Conservation (phyloP, 2,888 invertebrate species). For the Agrilus mali region DNA sequence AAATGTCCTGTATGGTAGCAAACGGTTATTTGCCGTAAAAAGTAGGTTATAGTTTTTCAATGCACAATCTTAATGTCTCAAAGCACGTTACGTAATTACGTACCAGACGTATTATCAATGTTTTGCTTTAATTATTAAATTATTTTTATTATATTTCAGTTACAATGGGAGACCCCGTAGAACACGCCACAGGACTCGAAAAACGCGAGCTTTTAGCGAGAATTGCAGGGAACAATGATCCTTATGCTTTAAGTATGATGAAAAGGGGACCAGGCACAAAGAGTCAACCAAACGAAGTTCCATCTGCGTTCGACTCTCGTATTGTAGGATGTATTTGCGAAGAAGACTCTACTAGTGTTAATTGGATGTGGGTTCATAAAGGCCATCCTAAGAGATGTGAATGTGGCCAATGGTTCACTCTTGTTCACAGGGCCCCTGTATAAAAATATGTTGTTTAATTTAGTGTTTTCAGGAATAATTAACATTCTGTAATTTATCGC, state of each 20-base stretch:
- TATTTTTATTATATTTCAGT: constrained; percentile 31
- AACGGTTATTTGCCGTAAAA: constrained; percentile 45
- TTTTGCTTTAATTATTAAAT: background rate
- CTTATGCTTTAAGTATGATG: constrained; percentile 70
- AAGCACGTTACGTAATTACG: constrained; percentile 26
- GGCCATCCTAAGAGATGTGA: constrained; percentile 84
- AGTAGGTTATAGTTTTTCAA: constrained; percentile 36
- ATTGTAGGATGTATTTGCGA: constrained; percentile 94
- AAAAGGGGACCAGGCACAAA: constrained; percentile 72
- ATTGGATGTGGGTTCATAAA: constrained; percentile 92
- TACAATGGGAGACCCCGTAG: constrained; percentile 74
- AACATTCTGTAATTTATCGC: no score
- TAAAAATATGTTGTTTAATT: constrained; percentile 31
- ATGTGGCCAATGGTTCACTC: constrained; percentile 95
- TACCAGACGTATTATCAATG: background rate
- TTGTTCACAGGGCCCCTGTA: constrained; percentile 63
- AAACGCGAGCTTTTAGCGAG: constrained; percentile 79
- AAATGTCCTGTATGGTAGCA: constrained; percentile 48
- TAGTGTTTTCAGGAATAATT: no score
- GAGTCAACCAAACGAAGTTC: constrained; percentile 76
- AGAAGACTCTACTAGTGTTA: constrained; percentile 79
- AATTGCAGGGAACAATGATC: constrained; percentile 79
- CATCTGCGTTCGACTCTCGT: constrained; percentile 80
- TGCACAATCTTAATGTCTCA: constrained; percentile 14
- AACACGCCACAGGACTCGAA: constrained; percentile 88